A percentile compares a stretch with the other conserved stretches of the same genome.
phyloP scores from a whole-genome alignment of 2,888 invertebrate species.

The Pandemis cinnamomeana region DNA sequence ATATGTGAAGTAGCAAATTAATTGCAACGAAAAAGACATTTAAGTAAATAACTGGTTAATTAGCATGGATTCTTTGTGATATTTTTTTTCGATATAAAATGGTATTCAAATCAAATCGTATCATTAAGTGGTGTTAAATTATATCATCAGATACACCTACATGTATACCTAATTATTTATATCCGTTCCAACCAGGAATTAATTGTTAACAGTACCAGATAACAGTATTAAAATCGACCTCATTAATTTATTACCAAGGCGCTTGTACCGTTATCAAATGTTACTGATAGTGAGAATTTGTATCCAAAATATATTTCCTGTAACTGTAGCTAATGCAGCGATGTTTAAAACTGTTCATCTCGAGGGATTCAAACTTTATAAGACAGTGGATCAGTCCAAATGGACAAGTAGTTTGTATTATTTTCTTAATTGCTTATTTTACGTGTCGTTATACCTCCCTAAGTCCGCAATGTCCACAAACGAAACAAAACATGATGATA shows the following conservation, averaged over 20 bases:
- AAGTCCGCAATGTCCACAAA: too few relatives aligned
- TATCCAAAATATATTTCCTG: neutral
- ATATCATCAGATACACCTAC: neutral
- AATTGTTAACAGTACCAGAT: constrained; percentile 8
- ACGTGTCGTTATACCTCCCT: too few relatives aligned
- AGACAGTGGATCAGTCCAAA: neutral
- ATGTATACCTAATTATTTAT: neutral
- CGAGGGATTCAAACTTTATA: neutral
- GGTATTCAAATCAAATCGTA: too few relatives aligned
- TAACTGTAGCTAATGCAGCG: neutral
- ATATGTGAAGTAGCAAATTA: too few relatives aligned
- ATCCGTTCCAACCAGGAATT: neutral
- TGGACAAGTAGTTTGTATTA: too few relatives aligned
- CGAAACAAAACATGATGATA: neutral
- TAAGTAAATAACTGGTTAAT: too few relatives aligned
- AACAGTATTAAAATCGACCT: constrained; percentile 18
- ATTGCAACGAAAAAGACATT: too few relatives aligned
- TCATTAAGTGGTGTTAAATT: too few relatives aligned
- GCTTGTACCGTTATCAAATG: neutral
- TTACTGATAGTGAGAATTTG: neutral
- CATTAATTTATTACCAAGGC: constrained; percentile 18
- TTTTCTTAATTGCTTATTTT: too few relatives aligned
- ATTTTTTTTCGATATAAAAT: too few relatives aligned
- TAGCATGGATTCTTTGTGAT: too few relatives aligned
- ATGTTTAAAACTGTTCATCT: neutral